These are phyloP conservation scores for Machimus atricapillus DNA, from an alignment of 2,888 invertebrate genomes.

Conservation along the genomic window DNA sequence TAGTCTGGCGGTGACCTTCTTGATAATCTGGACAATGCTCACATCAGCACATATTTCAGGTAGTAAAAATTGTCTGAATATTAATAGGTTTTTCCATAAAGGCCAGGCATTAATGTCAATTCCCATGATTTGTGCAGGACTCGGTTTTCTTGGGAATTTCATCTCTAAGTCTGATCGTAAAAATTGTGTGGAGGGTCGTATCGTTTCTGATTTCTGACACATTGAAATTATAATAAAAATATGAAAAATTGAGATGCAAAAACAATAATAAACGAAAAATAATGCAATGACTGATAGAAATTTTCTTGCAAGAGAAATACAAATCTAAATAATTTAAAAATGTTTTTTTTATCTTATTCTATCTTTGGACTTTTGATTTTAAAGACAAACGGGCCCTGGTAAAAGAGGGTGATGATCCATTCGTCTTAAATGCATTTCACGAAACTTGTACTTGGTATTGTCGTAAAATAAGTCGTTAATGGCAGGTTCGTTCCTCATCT, in stretches of 20 bases:
- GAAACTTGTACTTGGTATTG: neutral
- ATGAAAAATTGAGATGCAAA: neutral
- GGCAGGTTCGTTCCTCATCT: constrained; percentile 41
- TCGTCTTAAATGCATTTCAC: neutral
- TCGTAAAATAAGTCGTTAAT: constrained; percentile 43
- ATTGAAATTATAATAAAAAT: neutral
- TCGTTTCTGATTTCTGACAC: neutral
- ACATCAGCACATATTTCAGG: neutral
- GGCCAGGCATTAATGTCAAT: constrained; percentile 22
- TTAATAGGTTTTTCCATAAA: constrained; percentile 20
- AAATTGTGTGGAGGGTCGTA: neutral
- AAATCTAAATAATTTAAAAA: neutral
- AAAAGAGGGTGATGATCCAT: neutral
- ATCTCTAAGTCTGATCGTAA: constrained; percentile 1
- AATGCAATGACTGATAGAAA: neutral
- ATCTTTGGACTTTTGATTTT: neutral
- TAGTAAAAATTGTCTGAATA: constrained; percentile 35
- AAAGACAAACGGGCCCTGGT: neutral
- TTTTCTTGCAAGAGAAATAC: neutral
- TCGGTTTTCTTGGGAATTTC: constrained; percentile 5
- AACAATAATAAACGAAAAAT: neutral
- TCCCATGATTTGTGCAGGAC: constrained; percentile 25
- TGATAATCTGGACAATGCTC: neutral
- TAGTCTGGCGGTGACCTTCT: neutral
- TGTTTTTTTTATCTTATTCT: neutral